Percentiles rank a stretch among this genome's conserved stretches.
Conservation (phyloP, 2,113 vertebrate species). For the Columbina picui region DNA sequence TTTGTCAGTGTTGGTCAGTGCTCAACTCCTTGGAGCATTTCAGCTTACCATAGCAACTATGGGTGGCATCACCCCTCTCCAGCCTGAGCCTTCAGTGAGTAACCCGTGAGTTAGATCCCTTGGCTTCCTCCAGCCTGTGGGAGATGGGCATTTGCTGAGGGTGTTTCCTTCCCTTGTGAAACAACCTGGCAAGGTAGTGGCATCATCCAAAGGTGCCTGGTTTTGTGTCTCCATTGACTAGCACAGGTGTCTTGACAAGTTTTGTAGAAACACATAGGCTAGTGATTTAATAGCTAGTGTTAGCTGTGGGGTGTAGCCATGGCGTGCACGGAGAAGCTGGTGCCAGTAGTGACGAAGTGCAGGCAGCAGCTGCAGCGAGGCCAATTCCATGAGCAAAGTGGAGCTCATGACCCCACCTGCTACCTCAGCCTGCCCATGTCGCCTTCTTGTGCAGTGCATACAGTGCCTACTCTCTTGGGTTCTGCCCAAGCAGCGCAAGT, state of each 20-base stretch:
- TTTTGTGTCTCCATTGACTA: neutral
- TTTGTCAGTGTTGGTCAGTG: neutral
- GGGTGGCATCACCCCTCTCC: neutral
- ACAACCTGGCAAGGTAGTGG: accelerated
- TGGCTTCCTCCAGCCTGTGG: neutral
- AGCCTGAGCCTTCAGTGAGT: neutral
- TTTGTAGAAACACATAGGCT: neutral
- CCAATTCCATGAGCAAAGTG: neutral
- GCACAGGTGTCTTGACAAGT: neutral
- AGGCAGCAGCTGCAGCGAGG: accelerated
- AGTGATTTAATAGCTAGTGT: neutral
- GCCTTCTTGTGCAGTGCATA: accelerated
- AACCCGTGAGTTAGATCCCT: neutral
- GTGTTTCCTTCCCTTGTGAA: neutral
- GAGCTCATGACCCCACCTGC: neutral
- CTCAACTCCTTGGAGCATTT: neutral
- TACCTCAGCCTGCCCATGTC: neutral
- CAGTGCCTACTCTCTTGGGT: neutral
- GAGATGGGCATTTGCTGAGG: accelerated
- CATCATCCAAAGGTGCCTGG: neutral
- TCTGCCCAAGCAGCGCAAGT: neutral
- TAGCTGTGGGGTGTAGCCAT: neutral
- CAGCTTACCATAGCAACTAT: accelerated
- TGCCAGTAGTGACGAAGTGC: neutral
- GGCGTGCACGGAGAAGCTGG: neutral